Evolutionary conservation across 2,888 invertebrate genomes (phyloP).

Genomic region (Maniola hyperantus): DNA sequence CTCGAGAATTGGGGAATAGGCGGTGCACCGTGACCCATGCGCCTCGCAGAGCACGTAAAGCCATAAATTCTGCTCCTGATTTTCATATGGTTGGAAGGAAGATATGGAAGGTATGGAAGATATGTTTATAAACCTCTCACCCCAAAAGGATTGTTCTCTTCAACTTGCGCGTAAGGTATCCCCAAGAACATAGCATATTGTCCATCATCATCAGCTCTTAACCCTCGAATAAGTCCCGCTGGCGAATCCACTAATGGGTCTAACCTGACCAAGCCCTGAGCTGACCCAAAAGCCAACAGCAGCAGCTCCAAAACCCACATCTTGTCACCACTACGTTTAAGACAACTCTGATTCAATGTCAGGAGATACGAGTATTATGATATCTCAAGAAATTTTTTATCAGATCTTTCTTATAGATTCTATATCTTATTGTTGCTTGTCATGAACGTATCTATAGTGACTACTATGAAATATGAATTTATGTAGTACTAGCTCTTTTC

Average conservation of each 20-base stretch:
- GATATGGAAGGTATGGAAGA: too few species aligned
- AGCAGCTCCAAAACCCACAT: conserved; percentile 20
- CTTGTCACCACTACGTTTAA: neutral
- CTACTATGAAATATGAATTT: too few species aligned
- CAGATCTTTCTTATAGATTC: neutral
- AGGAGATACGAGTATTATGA: neutral
- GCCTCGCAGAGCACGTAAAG: too few species aligned
- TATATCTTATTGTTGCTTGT: neutral
- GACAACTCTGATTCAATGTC: neutral
- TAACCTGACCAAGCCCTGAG: conserved; percentile 37
- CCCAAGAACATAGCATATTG: conserved; percentile 60
- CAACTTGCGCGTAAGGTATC: conserved; percentile 61
- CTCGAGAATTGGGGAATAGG: too few species aligned
- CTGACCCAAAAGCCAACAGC: conserved; percentile 5
- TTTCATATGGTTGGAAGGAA: too few species aligned
- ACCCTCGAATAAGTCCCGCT: conserved; percentile 51
- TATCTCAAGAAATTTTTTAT: neutral
- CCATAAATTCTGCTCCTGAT: too few species aligned
- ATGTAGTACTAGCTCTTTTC: too few species aligned
- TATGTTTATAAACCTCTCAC: conserved; percentile 40
- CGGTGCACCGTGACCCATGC: too few species aligned
- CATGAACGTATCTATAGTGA: too few species aligned
- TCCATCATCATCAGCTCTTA: conserved; percentile 48
- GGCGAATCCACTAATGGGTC: conserved; percentile 49
- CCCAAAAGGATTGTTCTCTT: conserved; percentile 60